A percentile compares a stretch with the other conserved stretches of the same genome.
These are phyloP conservation scores for Microtus pennsylvanicus DNA, from an alignment of 2,113 vertebrate genomes.

Conservation along the genomic window DNA sequence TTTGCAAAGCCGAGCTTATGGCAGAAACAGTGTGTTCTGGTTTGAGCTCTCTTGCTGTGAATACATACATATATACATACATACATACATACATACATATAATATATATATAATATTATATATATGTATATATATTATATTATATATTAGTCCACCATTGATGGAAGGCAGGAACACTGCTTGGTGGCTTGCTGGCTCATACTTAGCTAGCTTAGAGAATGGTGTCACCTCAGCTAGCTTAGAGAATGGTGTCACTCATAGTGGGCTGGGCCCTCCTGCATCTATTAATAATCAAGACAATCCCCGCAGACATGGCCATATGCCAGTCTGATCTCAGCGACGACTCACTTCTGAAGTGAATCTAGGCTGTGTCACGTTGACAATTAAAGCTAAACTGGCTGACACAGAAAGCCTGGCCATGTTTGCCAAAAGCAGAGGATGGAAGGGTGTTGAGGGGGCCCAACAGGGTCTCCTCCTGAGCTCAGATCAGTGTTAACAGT, in stretches of 20 bases:
- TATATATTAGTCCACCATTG: background rate
- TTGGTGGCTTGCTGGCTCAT: background rate
- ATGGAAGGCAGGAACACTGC: background rate
- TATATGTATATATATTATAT: too few relatives aligned
- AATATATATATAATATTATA: too few relatives aligned
- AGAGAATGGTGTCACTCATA: background rate
- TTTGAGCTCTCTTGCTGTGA: background rate
- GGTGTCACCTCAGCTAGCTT: too few relatives aligned
- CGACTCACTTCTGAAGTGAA: background rate
- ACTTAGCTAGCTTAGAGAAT: background rate
- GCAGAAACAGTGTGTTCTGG: background rate
- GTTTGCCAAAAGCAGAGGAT: background rate
- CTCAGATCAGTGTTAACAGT: too few relatives aligned
- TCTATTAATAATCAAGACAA: background rate
- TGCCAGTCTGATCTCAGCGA: background rate
- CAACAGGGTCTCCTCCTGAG: background rate
- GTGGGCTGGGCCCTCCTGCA: background rate
- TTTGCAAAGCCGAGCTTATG: conserved; percentile 53
- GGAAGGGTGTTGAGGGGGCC: background rate
- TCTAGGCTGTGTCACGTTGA: background rate
- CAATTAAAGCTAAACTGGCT: background rate
- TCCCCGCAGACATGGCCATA: background rate
- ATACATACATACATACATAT: too few relatives aligned
- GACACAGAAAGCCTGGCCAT: background rate
- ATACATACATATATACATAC: background rate